These are phyloP conservation scores for Strigamia maritima DNA, from an alignment of 2,888 invertebrate species.

Conservation along the genomic window DNA sequence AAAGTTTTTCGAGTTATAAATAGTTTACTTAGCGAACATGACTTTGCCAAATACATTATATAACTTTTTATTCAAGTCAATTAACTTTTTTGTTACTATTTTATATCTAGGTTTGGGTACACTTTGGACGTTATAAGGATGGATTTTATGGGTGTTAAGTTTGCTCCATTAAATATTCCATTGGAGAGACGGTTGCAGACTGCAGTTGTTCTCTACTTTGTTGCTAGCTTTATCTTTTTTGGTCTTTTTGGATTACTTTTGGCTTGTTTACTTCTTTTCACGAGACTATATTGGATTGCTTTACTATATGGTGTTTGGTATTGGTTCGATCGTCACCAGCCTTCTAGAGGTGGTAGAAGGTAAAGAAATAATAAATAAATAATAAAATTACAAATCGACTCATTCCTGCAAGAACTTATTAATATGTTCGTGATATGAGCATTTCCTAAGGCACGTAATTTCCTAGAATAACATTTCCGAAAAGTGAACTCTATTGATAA, in stretches of 20 bases:
- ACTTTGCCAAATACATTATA: too few species aligned
- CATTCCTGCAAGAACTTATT: too few species aligned
- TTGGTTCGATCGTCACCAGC: slow-evolving; percentile 62
- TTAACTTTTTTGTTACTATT: too few species aligned
- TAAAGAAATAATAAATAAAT: neutral
- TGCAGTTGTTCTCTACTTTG: slow-evolving; percentile 65
- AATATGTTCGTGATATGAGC: too few species aligned
- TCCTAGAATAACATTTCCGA: neutral
- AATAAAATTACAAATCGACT: neutral
- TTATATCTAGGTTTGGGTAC: too few species aligned
- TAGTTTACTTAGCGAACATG: too few species aligned
- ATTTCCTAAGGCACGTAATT: too few species aligned
- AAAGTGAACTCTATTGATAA: too few species aligned
- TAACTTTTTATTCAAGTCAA: too few species aligned
- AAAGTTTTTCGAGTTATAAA: too few species aligned
- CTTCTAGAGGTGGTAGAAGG: slow-evolving; percentile 58
- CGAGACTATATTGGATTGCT: slow-evolving; percentile 51
- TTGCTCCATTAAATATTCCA: neutral
- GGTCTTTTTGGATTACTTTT: slow-evolving; percentile 37
- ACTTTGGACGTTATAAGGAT: too few species aligned
- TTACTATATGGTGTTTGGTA: slow-evolving; percentile 66
- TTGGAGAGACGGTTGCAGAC: slow-evolving; percentile 73
- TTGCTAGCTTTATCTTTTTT: slow-evolving; percentile 60
- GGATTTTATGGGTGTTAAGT: neutral
- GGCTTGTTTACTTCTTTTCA: slow-evolving; percentile 56